Evolutionary conservation across 2,888 invertebrate genomes (phyloP), one percentile per base, ranked within the genome.

Genomic region (Pseudoips prasinana): DNA sequence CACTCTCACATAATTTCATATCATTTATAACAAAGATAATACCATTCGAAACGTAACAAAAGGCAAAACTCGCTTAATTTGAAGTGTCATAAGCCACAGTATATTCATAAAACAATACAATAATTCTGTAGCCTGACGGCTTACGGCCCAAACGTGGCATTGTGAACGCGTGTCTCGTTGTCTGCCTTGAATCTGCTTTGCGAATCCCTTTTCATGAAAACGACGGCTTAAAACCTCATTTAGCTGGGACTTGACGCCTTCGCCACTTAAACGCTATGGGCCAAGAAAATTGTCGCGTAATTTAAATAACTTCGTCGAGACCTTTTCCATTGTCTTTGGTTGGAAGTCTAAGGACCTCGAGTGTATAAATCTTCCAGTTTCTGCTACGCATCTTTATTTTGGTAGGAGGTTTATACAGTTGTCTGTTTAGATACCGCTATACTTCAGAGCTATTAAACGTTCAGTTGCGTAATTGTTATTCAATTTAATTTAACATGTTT

Each of bases 161-260:
- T 83, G 80, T 83, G 63, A 60, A 58, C 29, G 51, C 59, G 51
- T 61, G 58, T 61, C 64, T 56, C 45, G 46, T 60, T 58, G 68
- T 68, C 72, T 68, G 71, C 64, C 62, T 74, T 64, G 80, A 82
- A 83, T 82, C 84, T 84, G 80, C 80, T 80, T 75, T 71, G 64
- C 72, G 74, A 74, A 78, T 79, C 52, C 80, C 80, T 74, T 79
- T 77, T 73, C 74, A 74, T 67, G 73, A 69, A 66, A 68, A 72
- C 63, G 73, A 58, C 61, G 77, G 80, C 80, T 85, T 83, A 77
- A 84, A 85, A 83, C 83, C 76, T 83, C 84, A 83, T 87, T 87
- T 82, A 79, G 73, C 58, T 69, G 54, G 64, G 71, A 62, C 78
- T 58, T 73, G 64, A 71, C 78, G 77, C 73, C 72, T 76, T 65